Percentiles rank a stretch among this genome's conserved stretches.
These are phyloP conservation scores for Panagrolaimus sp. DNA, from an alignment of 1,140 invertebrate species.

Conservation along the genomic window DNA sequence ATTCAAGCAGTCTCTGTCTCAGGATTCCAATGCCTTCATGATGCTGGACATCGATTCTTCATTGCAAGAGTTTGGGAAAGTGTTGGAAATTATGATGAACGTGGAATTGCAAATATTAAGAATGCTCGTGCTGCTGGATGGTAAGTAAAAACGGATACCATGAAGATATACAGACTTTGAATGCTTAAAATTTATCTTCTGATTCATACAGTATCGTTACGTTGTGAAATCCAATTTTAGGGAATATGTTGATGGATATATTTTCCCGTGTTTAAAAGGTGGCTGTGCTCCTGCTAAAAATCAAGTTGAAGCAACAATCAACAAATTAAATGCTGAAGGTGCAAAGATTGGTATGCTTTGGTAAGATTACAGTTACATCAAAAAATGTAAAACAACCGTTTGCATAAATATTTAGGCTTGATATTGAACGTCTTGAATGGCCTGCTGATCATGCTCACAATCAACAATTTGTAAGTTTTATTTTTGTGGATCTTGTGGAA, in stretches of 20 bases:
- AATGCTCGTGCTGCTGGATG: slow-evolving; percentile 10
- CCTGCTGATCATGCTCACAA: slow-evolving; percentile 30
- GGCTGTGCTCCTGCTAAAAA: slow-evolving; percentile 23
- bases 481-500: too few relatives aligned
- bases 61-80: slow-evolving; percentile 29
- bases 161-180: too few relatives aligned
- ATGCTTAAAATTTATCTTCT: too few relatives aligned
- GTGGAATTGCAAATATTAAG: slow-evolving; percentile 26
- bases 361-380: too few relatives aligned
- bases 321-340: slow-evolving; percentile 25
- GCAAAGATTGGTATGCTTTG: slow-evolving; percentile 42
- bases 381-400: too few relatives aligned
- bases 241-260: slow-evolving; percentile 36
- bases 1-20: slow-evolving; percentile 17
- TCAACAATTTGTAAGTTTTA: slow-evolving; percentile 13
- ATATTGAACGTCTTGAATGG: slow-evolving; percentile 37
- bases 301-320: slow-evolving; percentile 34
- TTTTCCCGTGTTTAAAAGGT: slow-evolving; percentile 34
- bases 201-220: too few relatives aligned
- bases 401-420: too few relatives aligned
- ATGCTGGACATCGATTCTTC: slow-evolving; percentile 31
- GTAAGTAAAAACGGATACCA: too few relatives aligned
- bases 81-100: slow-evolving; percentile 24
- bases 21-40: slow-evolving; percentile 30
- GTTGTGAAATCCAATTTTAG: too few relatives aligned